Conservation (phyloP, 2,888 invertebrate species). For the Pseudeuparius sepicola region DNA sequence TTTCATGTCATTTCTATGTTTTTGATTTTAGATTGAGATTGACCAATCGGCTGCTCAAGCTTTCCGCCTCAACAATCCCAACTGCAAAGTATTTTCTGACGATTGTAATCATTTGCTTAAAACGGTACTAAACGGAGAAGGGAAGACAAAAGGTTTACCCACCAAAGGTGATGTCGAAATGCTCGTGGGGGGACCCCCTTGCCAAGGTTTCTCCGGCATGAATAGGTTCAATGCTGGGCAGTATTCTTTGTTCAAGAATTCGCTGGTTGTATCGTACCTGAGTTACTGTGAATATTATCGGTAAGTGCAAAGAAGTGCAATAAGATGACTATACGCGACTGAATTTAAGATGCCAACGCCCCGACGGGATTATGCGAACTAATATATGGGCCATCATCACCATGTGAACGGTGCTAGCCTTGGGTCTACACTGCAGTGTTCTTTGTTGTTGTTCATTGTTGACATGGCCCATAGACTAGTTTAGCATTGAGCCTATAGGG, state of each 20-base stretch:
- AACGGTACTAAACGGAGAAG: slow-evolving; percentile 52
- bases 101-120: slow-evolving; percentile 68
- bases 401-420: too few relatives aligned
- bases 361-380: too few relatives aligned
- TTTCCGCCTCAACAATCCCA: slow-evolving; percentile 64
- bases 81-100: slow-evolving; percentile 65
- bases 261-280: slow-evolving; percentile 68
- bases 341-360: too few relatives aligned
- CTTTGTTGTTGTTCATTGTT: too few relatives aligned
- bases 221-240: slow-evolving; percentile 77
- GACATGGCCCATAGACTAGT: too few relatives aligned
- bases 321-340: too few relatives aligned
- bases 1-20: too few relatives aligned
- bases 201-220: slow-evolving; percentile 86
- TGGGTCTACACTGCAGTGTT: too few relatives aligned
- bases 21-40: slow-evolving; percentile 51
- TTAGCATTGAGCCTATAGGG: too few relatives aligned
- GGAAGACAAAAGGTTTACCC: slow-evolving; percentile 43
- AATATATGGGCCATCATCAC: too few relatives aligned
- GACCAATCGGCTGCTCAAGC: slow-evolving; percentile 69
- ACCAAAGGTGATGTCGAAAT: slow-evolving; percentile 72
- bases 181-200: slow-evolving; percentile 79
- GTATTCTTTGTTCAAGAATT: slow-evolving; percentile 79
- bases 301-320: too few relatives aligned
- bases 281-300: slow-evolving; percentile 81